phyloP scores from a whole-genome alignment of 1,140 invertebrate genomes.

The Drosophila arizonae region DNA sequence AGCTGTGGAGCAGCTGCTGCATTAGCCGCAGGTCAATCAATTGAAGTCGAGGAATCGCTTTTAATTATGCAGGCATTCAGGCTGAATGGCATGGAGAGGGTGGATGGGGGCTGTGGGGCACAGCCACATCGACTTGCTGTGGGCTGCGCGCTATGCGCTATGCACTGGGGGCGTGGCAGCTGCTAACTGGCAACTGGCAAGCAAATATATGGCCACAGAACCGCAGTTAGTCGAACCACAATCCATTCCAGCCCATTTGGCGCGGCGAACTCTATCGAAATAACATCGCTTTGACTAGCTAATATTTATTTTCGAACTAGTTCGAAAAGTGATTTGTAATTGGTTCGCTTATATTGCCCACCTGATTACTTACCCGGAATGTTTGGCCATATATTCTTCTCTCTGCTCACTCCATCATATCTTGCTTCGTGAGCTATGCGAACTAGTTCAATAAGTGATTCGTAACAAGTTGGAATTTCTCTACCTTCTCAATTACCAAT shows the following conservation, averaged over 20 bases:
- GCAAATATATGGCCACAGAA: neutral
- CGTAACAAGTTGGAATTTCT: no score
- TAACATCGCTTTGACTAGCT: neutral
- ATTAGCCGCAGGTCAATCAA: conserved; percentile 43
- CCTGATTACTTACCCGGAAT: neutral
- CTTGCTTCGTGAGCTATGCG: neutral
- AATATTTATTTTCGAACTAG: neutral
- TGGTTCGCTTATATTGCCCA: no score
- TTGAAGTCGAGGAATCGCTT: conserved; percentile 31
- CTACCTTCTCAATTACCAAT: no score
- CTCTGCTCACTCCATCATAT: no score
- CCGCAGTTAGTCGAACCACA: neutral
- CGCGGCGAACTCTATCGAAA: neutral
- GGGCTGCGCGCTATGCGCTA: no score
- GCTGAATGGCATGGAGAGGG: neutral
- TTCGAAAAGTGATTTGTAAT: neutral
- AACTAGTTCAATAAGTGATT: no score
- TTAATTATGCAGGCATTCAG: conserved; percentile 42
- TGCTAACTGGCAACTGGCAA: neutral
- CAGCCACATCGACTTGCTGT: neutral
- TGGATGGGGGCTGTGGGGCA: no score
- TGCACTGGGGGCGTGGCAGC: neutral
- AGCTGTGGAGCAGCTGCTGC: conserved; percentile 25
- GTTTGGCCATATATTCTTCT: no score
- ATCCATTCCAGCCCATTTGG: conserved; percentile 5